Evolutionary conservation across 2,113 vertebrate genomes (phyloP).

Genomic region (Ctenomys sociabilis): DNA sequence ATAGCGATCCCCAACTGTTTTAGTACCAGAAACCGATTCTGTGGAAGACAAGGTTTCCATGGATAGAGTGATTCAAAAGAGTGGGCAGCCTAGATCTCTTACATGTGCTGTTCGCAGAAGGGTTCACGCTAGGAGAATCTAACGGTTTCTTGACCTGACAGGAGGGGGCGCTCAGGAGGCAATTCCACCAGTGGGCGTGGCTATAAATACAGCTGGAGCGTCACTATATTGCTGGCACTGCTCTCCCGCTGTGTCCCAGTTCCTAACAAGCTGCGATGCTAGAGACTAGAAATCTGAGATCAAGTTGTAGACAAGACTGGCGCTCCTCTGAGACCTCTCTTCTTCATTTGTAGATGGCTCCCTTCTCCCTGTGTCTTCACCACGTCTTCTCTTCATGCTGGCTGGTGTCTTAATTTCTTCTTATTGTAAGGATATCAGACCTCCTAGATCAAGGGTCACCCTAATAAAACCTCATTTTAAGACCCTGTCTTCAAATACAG

Average conservation of each 20-base stretch:
- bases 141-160: neutral
- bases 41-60: neutral
- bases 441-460: neutral
- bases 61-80: neutral
- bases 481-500: neutral
- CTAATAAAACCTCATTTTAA: neutral
- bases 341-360: neutral
- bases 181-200: neutral
- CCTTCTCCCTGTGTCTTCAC: neutral
- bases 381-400: accelerated
- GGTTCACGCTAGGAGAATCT: neutral
- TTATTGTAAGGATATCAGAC: neutral
- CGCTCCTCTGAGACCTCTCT: neutral
- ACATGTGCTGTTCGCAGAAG: neutral
- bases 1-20: neutral
- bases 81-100: neutral
- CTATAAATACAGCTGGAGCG: neutral
- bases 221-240: neutral
- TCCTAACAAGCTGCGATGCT: neutral
- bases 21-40: neutral
- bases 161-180: neutral
- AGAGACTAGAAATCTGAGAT: neutral
- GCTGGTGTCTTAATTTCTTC: neutral
- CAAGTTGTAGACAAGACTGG: neutral
- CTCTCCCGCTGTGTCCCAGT: neutral